Conservation (phyloP, 2,888 invertebrate genomes). For the Patella caerulea region DNA sequence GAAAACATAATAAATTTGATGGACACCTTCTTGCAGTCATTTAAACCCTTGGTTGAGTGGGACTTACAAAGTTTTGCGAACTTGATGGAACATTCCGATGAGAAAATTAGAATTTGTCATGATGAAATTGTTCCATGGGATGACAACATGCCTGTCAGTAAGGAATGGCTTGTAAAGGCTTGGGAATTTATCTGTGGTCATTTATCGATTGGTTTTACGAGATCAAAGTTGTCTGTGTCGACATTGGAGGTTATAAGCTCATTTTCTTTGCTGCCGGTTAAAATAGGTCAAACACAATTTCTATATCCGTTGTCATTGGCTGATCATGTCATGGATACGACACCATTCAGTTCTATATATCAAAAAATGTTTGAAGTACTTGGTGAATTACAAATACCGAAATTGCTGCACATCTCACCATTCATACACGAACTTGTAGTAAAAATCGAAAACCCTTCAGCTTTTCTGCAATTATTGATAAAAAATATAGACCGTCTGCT, state of each 20-base stretch:
- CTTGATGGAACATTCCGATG: background rate
- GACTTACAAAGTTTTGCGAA: background rate
- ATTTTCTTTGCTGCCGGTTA: no score
- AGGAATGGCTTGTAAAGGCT: background rate
- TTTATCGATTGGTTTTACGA: background rate
- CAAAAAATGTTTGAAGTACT: background rate
- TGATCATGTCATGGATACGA: background rate
- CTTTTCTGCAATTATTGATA: background rate
- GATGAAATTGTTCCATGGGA: background rate
- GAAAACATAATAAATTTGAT: background rate
- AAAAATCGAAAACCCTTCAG: background rate
- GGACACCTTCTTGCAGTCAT: background rate
- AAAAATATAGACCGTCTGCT: background rate
- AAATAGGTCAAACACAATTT: no score
- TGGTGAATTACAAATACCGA: background rate
- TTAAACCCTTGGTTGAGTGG: background rate
- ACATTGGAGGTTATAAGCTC: no score
- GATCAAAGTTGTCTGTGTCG: no score
- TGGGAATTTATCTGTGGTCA: background rate
- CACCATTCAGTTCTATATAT: background rate
- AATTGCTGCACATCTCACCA: background rate
- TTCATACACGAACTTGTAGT: background rate
- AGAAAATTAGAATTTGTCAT: background rate
- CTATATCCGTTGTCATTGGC: background rate
- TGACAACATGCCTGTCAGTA: background rate